phyloP scores from a whole-genome alignment of 2,888 invertebrate species.

The Macrophya alboannulata region DNA sequence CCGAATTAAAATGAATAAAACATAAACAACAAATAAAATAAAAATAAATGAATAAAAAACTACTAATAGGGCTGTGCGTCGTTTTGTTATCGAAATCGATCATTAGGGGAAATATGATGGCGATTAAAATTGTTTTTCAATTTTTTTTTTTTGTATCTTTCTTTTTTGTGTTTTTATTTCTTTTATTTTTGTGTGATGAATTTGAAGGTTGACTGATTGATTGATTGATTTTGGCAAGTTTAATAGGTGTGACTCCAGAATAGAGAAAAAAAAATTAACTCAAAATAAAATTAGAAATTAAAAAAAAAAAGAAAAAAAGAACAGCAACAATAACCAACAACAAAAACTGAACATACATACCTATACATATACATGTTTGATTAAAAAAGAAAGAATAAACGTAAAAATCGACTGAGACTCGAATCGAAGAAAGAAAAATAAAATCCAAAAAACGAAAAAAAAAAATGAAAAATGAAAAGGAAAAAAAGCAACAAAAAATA shows the following conservation, averaged over 20 bases:
- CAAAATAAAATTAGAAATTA: background rate
- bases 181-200: background rate
- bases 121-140: constrained; percentile 14
- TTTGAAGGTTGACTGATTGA: background rate
- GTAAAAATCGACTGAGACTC: background rate
- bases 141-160: background rate
- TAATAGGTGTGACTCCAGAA: background rate
- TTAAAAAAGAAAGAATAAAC: background rate
- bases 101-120: background rate
- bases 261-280: background rate
- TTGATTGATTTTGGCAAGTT: constrained; percentile 15
- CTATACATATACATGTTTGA: background rate
- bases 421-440: background rate
- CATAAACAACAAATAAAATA: too few relatives aligned
- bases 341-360: background rate
- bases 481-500: background rate
- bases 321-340: background rate
- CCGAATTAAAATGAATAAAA: background rate
- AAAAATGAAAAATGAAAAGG: background rate
- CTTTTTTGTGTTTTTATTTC: background rate
- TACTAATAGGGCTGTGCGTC: background rate
- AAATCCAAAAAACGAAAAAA: background rate
- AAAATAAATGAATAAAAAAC: background rate
- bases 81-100: constrained; percentile 4
- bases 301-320: background rate